Conservation (phyloP, 2,797 vertebrate genomes). For the Gymnocypris eckloni region DNA sequence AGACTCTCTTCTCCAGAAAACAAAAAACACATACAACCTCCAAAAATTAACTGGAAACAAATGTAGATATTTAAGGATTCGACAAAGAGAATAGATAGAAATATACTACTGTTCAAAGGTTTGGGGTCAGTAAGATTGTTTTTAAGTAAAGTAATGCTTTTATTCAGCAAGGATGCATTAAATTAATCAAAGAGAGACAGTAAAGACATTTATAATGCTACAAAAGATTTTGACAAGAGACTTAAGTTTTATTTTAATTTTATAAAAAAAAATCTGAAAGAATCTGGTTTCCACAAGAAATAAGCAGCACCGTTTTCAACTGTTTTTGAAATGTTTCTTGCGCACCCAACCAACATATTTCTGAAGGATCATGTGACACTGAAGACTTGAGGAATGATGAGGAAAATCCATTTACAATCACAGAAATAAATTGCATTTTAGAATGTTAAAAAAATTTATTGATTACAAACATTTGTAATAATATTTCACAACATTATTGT, state of each 20-base stretch:
- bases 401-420: not conserved
- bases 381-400: not conserved
- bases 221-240: not conserved
- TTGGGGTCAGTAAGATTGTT: not conserved
- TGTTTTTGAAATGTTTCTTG: not conserved
- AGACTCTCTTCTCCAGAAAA: constrained; percentile 7
- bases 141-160: not conserved
- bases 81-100: constrained; percentile 21
- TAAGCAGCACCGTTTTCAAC: not conserved
- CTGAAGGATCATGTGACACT: not conserved
- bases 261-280: not conserved
- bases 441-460: not conserved
- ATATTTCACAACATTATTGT: not conserved
- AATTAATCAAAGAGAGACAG: not conserved
- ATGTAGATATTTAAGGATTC: not conserved
- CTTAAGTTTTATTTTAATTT: not conserved
- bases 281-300: not conserved
- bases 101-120: constrained; percentile 27
- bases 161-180: not conserved
- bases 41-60: not conserved
- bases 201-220: not conserved
- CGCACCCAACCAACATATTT: not conserved
- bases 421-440: not conserved
- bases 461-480: too few relatives aligned
- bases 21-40: constrained; percentile 54